A percentile compares a stretch with the other conserved stretches of the same genome.
phyloP scores from a whole-genome alignment of 1,140 invertebrate genomes.

The Steinernema khuongi region DNA sequence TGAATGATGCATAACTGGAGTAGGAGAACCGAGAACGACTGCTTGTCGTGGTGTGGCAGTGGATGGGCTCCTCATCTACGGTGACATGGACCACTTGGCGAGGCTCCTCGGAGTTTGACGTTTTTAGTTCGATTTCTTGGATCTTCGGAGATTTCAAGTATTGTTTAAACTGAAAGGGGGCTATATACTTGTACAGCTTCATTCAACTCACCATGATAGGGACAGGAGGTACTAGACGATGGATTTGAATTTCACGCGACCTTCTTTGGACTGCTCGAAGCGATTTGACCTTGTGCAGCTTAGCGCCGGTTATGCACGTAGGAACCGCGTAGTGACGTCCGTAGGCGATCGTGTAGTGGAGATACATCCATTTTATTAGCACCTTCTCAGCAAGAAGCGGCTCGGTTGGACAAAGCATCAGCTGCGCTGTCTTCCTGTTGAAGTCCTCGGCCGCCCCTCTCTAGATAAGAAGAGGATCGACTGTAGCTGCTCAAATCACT shows the following conservation, averaged over 20 bases:
- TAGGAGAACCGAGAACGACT: background rate
- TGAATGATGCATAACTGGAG: background rate
- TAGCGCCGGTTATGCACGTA: constrained; percentile 18
- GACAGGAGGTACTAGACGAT: constrained; percentile 1
- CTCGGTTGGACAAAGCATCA: constrained; percentile 18
- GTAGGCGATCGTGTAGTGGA: constrained; percentile 26
- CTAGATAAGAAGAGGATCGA: background rate
- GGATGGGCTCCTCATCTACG: constrained; percentile 1
- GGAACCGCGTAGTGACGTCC: constrained; percentile 28
- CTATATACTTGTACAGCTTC: constrained; percentile 1
- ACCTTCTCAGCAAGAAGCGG: constrained; percentile 17
- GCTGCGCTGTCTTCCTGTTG: constrained; percentile 16
- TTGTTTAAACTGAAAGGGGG: background rate
- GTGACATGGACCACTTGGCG: constrained; percentile 5
- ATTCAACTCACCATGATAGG: constrained; percentile 12
- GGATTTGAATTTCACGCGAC: background rate
- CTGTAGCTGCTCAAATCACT: constrained; percentile 9
- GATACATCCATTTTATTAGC: constrained; percentile 24
- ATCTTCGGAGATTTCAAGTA: constrained; percentile 23
- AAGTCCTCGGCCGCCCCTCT: background rate
- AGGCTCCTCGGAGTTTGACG: constrained; percentile 20
- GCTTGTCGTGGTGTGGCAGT: constrained; percentile 17
- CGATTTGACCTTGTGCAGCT: constrained; percentile 19
- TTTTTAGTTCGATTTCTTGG: constrained; percentile 15
- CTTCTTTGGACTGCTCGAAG: constrained; percentile 16